Evolutionary conservation across 2,113 vertebrate species (phyloP).

Genomic region (Austrofundulus limnaeus): DNA sequence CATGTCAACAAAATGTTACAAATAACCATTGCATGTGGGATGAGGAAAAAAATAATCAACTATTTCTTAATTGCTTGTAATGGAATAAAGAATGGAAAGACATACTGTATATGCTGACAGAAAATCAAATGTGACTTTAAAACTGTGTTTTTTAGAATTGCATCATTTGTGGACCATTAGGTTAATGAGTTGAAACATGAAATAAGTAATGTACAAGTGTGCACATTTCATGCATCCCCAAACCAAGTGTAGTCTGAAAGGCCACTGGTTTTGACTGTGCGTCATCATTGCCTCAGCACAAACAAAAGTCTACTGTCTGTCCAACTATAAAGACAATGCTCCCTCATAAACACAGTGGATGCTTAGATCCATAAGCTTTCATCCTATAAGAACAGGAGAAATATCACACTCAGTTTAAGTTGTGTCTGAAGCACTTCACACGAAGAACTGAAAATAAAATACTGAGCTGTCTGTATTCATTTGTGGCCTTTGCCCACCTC

Average conservation of each 20-base stretch:
- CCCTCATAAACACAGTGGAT: conserved; percentile 39
- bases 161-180: neutral
- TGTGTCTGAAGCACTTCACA: neutral
- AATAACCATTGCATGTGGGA: no score
- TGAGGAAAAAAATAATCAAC: no score
- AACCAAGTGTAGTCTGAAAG: conserved; percentile 38
- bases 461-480: neutral
- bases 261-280: conserved; percentile 38
- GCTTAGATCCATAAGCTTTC: conserved; percentile 13
- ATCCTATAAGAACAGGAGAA: neutral
- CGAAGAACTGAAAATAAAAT: no score
- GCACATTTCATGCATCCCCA: conserved; percentile 30
- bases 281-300: conserved; percentile 47
- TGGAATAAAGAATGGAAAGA: neutral
- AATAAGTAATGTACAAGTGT: conserved; percentile 27
- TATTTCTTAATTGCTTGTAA: neutral
- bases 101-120: neutral
- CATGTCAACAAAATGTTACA: no score
- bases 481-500: conserved; percentile 12
- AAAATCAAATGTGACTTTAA: no score
- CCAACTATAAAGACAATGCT: conserved; percentile 53
- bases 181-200: conserved; percentile 15
- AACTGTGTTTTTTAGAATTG: no score
- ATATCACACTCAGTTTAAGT: neutral
- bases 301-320: conserved; percentile 58